Conservation (phyloP, 2,888 invertebrate genomes). For the Augochlorella aurata region DNA sequence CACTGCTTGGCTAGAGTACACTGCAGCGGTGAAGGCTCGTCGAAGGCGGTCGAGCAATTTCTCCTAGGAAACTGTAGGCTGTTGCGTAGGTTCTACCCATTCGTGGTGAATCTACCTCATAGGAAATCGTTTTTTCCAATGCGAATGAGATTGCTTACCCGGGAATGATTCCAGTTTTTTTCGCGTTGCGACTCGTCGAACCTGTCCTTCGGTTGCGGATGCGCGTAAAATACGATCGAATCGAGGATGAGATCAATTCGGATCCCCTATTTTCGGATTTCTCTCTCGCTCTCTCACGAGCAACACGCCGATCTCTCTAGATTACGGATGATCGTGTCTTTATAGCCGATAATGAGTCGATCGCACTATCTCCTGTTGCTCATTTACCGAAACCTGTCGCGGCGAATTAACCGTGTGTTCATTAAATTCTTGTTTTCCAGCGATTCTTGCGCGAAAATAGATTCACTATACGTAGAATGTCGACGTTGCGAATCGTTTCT, state of each 20-base stretch:
- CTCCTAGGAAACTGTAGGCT: not conserved
- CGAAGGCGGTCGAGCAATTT: not conserved
- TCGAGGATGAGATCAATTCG: not conserved
- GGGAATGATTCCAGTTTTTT: conserved; percentile 8
- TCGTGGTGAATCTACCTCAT: not conserved
- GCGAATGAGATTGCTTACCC: not conserved
- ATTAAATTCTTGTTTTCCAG: not conserved
- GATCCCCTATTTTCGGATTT: not conserved
- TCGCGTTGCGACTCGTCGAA: not conserved
- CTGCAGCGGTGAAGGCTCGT: not conserved
- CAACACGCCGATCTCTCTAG: not conserved
- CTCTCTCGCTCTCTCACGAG: not conserved
- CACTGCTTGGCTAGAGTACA: too few relatives aligned
- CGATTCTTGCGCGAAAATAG: not conserved
- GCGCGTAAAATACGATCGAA: not conserved
- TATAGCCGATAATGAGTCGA: not conserved
- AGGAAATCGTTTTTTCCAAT: not conserved
- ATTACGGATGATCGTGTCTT: not conserved
- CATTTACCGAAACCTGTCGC: not conserved
- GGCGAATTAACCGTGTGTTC: not conserved
- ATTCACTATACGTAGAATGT: not conserved
- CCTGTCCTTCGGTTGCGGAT: not conserved
- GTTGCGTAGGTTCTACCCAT: not conserved
- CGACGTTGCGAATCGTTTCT: not conserved
- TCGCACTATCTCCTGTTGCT: not conserved